Evolutionary conservation across 2,797 vertebrate genomes (phyloP).

Genomic region (Garrulus glandarius): DNA sequence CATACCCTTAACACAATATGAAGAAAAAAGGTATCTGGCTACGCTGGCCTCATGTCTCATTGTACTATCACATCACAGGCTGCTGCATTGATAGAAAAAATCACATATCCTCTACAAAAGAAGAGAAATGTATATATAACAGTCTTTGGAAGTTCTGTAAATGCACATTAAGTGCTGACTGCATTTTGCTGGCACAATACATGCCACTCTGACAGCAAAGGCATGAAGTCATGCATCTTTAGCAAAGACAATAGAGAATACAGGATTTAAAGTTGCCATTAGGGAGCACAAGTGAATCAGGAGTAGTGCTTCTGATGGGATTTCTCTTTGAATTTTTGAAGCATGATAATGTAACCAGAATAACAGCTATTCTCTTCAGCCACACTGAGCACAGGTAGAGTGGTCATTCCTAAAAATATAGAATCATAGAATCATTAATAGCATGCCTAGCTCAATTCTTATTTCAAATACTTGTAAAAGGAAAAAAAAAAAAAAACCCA

Average conservation of each 20-base stretch:
- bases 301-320: neutral
- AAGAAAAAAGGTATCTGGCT: constrained; percentile 11
- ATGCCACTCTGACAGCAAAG: neutral
- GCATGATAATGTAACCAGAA: neutral
- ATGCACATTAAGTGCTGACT: neutral
- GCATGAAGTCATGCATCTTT: neutral
- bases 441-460: neutral
- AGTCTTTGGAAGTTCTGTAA: constrained; percentile 20
- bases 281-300: constrained; percentile 57
- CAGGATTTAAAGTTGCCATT: constrained; percentile 47
- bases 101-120: neutral
- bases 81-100: constrained; percentile 15
- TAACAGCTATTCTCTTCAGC: neutral
- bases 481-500: neutral
- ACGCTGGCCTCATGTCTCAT: constrained; percentile 22
- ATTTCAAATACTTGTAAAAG: neutral
- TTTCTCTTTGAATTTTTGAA: constrained; percentile 16
- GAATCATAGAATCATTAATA: neutral
- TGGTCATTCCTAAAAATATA: neutral
- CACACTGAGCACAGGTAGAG: neutral
- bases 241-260: constrained; percentile 43
- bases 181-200: neutral
- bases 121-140: neutral
- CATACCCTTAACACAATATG: neutral
- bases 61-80: constrained; percentile 42